phyloP scores from a whole-genome alignment of 2,888 invertebrate genomes.

The Chymomyza amoena region DNA sequence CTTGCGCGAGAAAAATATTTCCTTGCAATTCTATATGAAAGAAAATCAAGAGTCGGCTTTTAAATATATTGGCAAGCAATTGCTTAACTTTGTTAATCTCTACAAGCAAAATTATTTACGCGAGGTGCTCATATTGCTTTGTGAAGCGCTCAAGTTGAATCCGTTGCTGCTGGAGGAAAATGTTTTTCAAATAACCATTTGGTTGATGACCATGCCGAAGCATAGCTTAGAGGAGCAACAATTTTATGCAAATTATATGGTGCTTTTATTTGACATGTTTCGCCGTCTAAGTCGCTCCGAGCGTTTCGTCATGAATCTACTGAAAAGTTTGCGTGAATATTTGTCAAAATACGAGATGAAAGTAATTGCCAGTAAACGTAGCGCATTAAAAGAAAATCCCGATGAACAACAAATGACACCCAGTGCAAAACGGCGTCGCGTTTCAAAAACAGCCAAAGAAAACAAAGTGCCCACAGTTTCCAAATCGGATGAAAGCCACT shows the following conservation, averaged over 20 bases:
- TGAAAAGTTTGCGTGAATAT: conserved; percentile 68
- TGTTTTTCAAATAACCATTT: conserved; percentile 69
- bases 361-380: conserved; percentile 14
- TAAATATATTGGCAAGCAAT: conserved; percentile 39
- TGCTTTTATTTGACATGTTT: conserved; percentile 75
- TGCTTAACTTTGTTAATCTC: conserved; percentile 37
- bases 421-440: neutral
- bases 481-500: neutral
- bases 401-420: neutral
- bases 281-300: conserved; percentile 74
- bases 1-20: conserved; percentile 70
- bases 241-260: conserved; percentile 71
- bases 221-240: conserved; percentile 31
- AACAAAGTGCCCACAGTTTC: neutral
- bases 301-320: conserved; percentile 71
- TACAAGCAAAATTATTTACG: conserved; percentile 46
- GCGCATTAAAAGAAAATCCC: neutral
- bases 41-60: conserved; percentile 17
- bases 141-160: conserved; percentile 72
- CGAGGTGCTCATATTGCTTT: conserved; percentile 67
- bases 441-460: neutral
- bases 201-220: conserved; percentile 68
- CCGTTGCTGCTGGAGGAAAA: conserved; percentile 74
- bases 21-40: conserved; percentile 40
- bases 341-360: conserved; percentile 45